phyloP scores from a whole-genome alignment of 2,888 invertebrate genomes.

The Osmoderma eremita region DNA sequence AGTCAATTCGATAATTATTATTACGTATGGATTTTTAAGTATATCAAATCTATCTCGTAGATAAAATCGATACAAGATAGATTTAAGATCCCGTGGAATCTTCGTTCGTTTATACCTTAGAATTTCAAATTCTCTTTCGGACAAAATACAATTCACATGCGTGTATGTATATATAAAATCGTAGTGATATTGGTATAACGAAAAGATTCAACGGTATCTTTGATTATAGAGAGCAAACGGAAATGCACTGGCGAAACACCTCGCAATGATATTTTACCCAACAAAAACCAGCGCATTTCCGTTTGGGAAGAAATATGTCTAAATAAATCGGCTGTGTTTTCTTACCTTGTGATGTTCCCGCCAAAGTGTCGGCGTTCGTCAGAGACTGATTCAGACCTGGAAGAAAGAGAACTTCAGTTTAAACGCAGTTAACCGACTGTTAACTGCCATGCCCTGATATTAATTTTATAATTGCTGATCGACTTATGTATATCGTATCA shows the following conservation, averaged over 20 bases:
- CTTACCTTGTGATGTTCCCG: slow-evolving; percentile 90
- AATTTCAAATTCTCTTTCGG: background rate
- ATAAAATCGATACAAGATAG: slow-evolving; percentile 34
- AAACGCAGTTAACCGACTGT: slow-evolving; percentile 58
- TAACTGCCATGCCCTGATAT: slow-evolving; percentile 47
- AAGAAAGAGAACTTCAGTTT: slow-evolving; percentile 58
- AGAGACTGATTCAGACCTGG: slow-evolving; percentile 72
- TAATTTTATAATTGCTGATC: slow-evolving; percentile 20
- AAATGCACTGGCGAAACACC: slow-evolving; percentile 17
- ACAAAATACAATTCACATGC: background rate
- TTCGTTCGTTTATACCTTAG: slow-evolving; percentile 3
- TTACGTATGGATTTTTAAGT: slow-evolving; percentile 45
- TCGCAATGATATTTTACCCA: background rate
- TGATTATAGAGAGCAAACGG: slow-evolving; percentile 29
- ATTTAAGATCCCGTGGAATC: slow-evolving; percentile 36
- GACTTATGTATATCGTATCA: background rate
- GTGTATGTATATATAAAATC: background rate
- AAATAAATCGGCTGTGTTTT: slow-evolving; percentile 23
- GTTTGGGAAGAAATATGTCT: slow-evolving; percentile 26
- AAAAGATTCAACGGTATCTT: slow-evolving; percentile 36
- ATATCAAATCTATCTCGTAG: slow-evolving; percentile 40
- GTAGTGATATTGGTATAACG: background rate
- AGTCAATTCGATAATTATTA: too few species aligned
- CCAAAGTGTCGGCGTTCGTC: slow-evolving; percentile 75
- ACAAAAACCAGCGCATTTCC: slow-evolving; percentile 18